These are phyloP conservation scores for Hydroisotoma schaefferi DNA, from an alignment of 2,888 invertebrate species.

Conservation along the genomic window DNA sequence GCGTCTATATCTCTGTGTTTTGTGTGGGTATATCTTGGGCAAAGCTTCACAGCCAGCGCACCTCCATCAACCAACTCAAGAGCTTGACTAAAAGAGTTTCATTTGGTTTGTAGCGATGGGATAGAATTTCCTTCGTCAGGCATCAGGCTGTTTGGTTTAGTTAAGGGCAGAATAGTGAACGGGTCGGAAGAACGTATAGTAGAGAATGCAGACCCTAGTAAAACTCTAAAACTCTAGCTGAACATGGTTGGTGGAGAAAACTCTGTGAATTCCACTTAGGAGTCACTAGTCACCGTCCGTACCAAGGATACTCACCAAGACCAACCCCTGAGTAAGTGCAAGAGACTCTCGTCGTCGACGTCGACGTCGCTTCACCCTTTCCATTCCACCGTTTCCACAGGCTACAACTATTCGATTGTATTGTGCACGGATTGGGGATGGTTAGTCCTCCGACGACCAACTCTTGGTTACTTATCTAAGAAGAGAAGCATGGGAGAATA, in stretches of 20 bases:
- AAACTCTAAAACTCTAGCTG: neutral
- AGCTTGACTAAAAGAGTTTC: slow-evolving; percentile 1
- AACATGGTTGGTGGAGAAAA: neutral
- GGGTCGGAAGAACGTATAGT: too few relatives aligned
- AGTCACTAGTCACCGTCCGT: neutral
- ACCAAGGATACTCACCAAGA: too few relatives aligned
- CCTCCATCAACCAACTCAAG: neutral
- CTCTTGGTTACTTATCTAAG: too few relatives aligned
- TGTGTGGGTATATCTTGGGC: neutral
- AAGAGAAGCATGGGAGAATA: too few relatives aligned
- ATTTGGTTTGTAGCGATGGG: neutral
- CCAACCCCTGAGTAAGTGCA: neutral
- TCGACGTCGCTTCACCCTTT: neutral
- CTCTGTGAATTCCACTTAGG: neutral
- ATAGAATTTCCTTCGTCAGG: neutral
- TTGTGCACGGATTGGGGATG: neutral
- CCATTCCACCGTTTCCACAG: neutral
- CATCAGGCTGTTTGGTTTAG: neutral
- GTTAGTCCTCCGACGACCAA: too few relatives aligned
- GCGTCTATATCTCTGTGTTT: neutral
- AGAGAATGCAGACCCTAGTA: neutral
- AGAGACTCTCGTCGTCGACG: slow-evolving; percentile 3
- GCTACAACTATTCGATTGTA: neutral
- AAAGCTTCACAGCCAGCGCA: neutral
- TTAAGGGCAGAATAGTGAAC: too few relatives aligned